Evolutionary conservation across 2,888 invertebrate genomes (phyloP).

Genomic region (Catocala fraxini): DNA sequence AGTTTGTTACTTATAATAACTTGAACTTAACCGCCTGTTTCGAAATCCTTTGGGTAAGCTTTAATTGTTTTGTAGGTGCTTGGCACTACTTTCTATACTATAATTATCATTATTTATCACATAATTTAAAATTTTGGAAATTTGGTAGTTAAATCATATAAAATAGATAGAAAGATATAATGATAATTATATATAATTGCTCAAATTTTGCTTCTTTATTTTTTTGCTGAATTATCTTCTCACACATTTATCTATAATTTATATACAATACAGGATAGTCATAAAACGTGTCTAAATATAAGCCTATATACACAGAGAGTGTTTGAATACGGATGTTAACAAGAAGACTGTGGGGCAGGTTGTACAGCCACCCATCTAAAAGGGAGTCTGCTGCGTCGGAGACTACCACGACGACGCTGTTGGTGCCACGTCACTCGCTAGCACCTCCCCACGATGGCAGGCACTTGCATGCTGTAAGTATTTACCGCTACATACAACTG

Average conservation of each 20-base stretch:
- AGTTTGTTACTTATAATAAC: too few species aligned
- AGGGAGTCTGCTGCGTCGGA: slow-evolving; percentile 94
- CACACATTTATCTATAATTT: not conserved
- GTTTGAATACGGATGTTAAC: slow-evolving; percentile 59
- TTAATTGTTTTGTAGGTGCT: slow-evolving; percentile 8
- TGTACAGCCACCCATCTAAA: slow-evolving; percentile 92
- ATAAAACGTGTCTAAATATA: slow-evolving; percentile 39
- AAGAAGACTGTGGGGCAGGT: slow-evolving; percentile 81
- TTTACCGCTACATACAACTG: not conserved
- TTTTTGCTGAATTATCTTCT: slow-evolving; percentile 7
- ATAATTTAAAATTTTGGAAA: too few species aligned
- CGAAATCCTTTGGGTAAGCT: not conserved
- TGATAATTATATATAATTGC: not conserved
- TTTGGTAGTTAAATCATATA: too few species aligned
- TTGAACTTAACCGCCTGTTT: slow-evolving; percentile 4
- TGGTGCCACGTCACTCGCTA: slow-evolving; percentile 83
- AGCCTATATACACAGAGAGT: slow-evolving; percentile 51
- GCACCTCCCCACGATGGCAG: slow-evolving; percentile 76
- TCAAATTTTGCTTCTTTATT: not conserved
- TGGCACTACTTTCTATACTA: not conserved
- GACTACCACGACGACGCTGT: slow-evolving; percentile 92
- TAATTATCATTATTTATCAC: not conserved
- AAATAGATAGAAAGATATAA: not conserved
- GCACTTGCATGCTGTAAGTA: slow-evolving; percentile 80
- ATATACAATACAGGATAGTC: not conserved